Conservation (phyloP, 2,113 vertebrate genomes). For the Oceanodroma tethys region DNA sequence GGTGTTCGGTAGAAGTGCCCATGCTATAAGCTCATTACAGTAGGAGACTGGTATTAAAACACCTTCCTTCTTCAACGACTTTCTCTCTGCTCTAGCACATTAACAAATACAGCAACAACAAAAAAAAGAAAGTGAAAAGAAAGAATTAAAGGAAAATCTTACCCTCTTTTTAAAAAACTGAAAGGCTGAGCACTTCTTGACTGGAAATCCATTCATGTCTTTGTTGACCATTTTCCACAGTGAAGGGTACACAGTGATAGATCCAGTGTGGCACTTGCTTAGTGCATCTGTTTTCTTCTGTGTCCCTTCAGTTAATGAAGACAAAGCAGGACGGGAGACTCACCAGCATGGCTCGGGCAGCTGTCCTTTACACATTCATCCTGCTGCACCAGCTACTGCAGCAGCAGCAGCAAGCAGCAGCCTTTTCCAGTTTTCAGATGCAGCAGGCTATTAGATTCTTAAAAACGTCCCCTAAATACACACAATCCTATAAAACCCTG, state of each 20-base stretch:
- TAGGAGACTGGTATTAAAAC: not conserved
- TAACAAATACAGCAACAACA: not conserved
- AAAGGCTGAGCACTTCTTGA: constrained; percentile 97
- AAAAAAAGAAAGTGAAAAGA: not conserved
- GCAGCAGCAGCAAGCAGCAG: constrained; percentile 43
- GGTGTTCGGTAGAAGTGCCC: not conserved
- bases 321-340: constrained; percentile 32
- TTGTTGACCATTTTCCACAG: constrained; percentile 91
- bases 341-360: not conserved
- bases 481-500: constrained; percentile 8
- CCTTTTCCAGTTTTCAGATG: constrained; percentile 42
- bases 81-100: not conserved
- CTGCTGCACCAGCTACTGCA: constrained; percentile 71
- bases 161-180: constrained; percentile 99
- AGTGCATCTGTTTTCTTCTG: constrained; percentile 52
- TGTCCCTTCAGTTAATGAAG: constrained; percentile 44
- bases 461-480: constrained; percentile 32
- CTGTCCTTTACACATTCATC: constrained; percentile 63
- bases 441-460: constrained; percentile 23
- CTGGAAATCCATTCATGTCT: constrained; percentile 96
- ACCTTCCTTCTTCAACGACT: not conserved
- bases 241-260: constrained; percentile 59
- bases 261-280: constrained; percentile 68
- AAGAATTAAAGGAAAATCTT: constrained; percentile 66
- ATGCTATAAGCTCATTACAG: rapidly evolving